These are phyloP conservation scores for Drosophila yooni DNA, from an alignment of 2,888 invertebrate species.

Conservation along the genomic window DNA sequence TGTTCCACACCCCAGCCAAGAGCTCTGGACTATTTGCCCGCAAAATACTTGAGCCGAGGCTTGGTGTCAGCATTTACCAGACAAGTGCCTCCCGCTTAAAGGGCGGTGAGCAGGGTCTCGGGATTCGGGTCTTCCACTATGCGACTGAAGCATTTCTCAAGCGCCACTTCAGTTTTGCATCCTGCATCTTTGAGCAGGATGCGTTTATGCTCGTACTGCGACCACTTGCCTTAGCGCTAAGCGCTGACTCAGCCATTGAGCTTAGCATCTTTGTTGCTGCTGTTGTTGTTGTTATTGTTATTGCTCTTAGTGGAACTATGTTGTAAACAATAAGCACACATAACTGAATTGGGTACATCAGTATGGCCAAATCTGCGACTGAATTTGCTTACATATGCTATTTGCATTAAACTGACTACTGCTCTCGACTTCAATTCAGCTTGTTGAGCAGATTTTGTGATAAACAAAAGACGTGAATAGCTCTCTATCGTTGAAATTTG, in stretches of 20 bases:
- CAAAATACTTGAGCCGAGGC: slow-evolving; percentile 75
- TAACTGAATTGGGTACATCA: slow-evolving; percentile 59
- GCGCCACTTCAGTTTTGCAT: slow-evolving; percentile 77
- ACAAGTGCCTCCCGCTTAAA: slow-evolving; percentile 49
- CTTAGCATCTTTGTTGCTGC: slow-evolving; percentile 2
- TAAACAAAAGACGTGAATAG: not conserved
- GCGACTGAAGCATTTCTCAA: slow-evolving; percentile 71
- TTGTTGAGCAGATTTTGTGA: not conserved
- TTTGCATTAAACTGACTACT: slow-evolving; percentile 8
- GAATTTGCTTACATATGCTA: slow-evolving; percentile 20
- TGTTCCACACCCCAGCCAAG: not conserved
- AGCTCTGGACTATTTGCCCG: slow-evolving; percentile 74
- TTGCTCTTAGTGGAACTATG: slow-evolving; percentile 20
- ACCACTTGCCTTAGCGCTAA: slow-evolving; percentile 25
- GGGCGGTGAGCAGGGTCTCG: slow-evolving; percentile 4
- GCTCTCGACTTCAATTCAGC: not conserved
- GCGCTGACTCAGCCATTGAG: slow-evolving; percentile 49
- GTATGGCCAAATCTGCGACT: slow-evolving; percentile 26
- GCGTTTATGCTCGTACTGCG: slow-evolving; percentile 53
- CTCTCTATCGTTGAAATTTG: not conserved
- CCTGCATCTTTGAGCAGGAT: slow-evolving; percentile 75
- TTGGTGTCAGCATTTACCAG: slow-evolving; percentile 80
- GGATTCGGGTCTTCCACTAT: slow-evolving; percentile 43
- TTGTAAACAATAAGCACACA: slow-evolving; percentile 64
- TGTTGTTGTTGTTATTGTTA: slow-evolving; percentile 20